Conservation (phyloP, 2,888 invertebrate genomes). For the Mythimna lalbum region DNA sequence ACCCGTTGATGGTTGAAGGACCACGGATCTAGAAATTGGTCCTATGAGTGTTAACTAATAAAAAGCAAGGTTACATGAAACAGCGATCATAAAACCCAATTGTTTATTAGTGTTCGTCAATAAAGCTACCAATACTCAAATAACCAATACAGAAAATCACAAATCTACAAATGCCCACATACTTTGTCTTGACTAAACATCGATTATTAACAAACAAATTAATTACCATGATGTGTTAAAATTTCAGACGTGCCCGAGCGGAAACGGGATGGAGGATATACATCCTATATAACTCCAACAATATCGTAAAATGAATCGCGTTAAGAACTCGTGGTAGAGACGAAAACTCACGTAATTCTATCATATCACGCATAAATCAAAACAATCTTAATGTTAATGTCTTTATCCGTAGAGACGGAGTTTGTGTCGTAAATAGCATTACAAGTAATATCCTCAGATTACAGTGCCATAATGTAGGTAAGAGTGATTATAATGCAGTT, state of each 20-base stretch:
- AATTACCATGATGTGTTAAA: too few relatives aligned
- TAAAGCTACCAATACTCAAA: background rate
- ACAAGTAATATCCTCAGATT: constrained; percentile 32
- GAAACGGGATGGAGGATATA: too few relatives aligned
- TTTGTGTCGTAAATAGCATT: constrained; percentile 20
- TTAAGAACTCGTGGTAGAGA: too few relatives aligned
- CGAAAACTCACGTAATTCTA: background rate
- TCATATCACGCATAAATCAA: background rate
- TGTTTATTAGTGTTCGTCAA: background rate
- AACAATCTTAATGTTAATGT: constrained; percentile 14
- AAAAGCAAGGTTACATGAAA: background rate
- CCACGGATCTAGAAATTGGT: constrained; percentile 21
- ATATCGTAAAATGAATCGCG: too few relatives aligned
- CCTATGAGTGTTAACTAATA: background rate
- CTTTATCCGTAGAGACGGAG: constrained; percentile 8
- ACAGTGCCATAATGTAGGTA: constrained; percentile 38
- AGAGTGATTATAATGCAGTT: constrained; percentile 57
- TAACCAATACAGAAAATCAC: too few relatives aligned
- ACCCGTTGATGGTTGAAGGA: background rate
- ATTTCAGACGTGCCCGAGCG: too few relatives aligned
- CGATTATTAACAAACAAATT: too few relatives aligned
- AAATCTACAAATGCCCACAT: background rate
- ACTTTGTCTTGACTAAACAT: background rate
- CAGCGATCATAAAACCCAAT: background rate
- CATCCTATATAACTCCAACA: too few relatives aligned